These are phyloP conservation scores for Apodemus speciosus DNA, from an alignment of 2,113 vertebrate species.

Conservation along the genomic window DNA sequence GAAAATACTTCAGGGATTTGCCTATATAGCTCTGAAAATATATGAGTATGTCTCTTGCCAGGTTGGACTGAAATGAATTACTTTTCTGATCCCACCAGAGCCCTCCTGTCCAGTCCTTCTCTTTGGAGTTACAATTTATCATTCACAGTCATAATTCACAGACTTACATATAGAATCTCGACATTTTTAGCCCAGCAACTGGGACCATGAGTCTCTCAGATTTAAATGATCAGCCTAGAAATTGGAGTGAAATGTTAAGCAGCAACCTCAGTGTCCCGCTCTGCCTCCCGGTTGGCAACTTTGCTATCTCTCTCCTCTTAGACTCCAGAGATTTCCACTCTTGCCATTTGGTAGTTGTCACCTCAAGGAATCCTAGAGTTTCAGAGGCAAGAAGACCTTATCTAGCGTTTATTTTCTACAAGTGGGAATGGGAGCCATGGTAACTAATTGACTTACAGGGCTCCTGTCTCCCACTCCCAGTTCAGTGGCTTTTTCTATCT, in stretches of 20 bases:
- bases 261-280: not conserved
- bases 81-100: constrained; percentile 75
- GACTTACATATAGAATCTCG: constrained; percentile 52
- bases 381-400: not conserved
- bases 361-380: not conserved
- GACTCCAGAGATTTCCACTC: not conserved
- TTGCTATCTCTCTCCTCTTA: not conserved
- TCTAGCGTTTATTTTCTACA: not conserved
- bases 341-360: not conserved
- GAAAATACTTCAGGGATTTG: constrained; percentile 74
- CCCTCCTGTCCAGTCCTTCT: constrained; percentile 62
- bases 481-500: not conserved
- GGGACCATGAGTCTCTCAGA: constrained; percentile 9
- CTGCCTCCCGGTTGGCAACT: not conserved
- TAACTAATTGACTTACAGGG: not conserved
- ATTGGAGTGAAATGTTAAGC: constrained; percentile 14
- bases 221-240: constrained; percentile 54
- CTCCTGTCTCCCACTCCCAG: not conserved
- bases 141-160: constrained; percentile 58
- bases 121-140: constrained; percentile 71
- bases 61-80: constrained; percentile 75
- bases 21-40: constrained; percentile 73
- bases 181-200: constrained; percentile 55
- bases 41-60: constrained; percentile 68
- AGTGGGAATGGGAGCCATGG: not conserved